A percentile compares a stretch with the other conserved stretches of the same genome.
Conservation (phyloP, 1,140 invertebrate species). For the Rhagoletis pomonella region DNA sequence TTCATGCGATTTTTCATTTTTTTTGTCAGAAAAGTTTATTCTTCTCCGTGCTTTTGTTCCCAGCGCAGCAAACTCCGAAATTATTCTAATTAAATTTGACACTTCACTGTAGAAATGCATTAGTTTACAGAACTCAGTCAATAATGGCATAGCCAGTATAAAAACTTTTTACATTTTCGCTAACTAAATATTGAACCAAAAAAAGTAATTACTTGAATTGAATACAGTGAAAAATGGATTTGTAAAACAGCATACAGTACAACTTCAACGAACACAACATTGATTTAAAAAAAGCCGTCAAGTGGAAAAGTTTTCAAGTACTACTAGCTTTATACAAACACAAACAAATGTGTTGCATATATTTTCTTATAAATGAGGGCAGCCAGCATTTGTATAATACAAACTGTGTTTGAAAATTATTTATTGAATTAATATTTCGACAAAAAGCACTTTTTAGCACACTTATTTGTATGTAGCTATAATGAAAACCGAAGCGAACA, state of each 20-base stretch:
- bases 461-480: not conserved
- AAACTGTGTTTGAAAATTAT: not conserved
- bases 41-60: not conserved
- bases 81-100: not conserved
- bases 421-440: not conserved
- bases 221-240: not conserved
- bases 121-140: not conserved
- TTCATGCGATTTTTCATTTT: no score
- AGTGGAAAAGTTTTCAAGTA: slow-evolving; percentile 34
- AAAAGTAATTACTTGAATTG: not conserved
- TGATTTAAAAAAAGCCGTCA: slow-evolving; percentile 22
- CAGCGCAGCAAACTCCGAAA: not conserved
- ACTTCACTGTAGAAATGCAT: not conserved
- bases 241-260: not conserved
- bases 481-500: not conserved
- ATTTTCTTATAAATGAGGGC: no score
- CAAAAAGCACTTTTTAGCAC: not conserved
- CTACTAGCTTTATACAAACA: not conserved
- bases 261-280: not conserved
- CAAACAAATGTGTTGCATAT: no score
- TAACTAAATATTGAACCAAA: not conserved
- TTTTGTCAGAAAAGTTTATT: not conserved
- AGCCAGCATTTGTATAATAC: no score
- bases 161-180: not conserved
- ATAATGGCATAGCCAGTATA: not conserved